Conservation (phyloP, 2,113 vertebrate genomes). For the Nothoprocta pentlandii region DNA sequence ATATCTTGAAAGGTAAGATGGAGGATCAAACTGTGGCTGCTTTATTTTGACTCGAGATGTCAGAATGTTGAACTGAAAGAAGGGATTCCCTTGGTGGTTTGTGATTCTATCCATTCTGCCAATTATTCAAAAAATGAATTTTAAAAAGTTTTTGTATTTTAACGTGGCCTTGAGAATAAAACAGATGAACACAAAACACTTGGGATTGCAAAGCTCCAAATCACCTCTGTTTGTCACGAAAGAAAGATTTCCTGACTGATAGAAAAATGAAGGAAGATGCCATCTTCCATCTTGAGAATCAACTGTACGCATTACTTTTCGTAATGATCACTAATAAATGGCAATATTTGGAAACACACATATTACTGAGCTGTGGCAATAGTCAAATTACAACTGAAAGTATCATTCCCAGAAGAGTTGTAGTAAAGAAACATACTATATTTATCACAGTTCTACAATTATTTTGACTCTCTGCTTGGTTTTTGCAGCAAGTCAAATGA, state of each 20-base stretch:
- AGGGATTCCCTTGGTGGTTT: not conserved
- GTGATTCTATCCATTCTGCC: slow-evolving; percentile 3
- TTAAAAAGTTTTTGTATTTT: slow-evolving; percentile 2
- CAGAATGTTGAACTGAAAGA: slow-evolving; percentile 25
- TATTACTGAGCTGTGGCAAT: slow-evolving; percentile 28
- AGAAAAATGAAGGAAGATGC: not conserved
- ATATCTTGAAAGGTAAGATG: slow-evolving; percentile 31
- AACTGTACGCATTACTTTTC: not conserved
- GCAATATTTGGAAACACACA: slow-evolving; percentile 16
- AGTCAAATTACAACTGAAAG: not conserved
- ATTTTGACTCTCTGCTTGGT: not conserved
- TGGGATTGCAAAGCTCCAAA: not conserved
- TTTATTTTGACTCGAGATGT: slow-evolving; percentile 66
- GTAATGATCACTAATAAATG: slow-evolving; percentile 20
- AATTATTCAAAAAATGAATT: slow-evolving; percentile 37
- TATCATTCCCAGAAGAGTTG: not conserved
- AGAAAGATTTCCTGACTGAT: not conserved
- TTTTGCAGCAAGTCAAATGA: not conserved
- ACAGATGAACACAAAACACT: not conserved
- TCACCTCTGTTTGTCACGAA: not conserved
- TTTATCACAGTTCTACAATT: not conserved
- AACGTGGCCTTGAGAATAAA: not conserved
- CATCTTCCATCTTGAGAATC: not conserved
- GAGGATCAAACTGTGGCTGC: slow-evolving; percentile 5
- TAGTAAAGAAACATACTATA: not conserved